These are phyloP conservation scores for Palythoa grandiflora DNA, from an alignment of 92 coral and sea anemone species.

Conservation along the genomic window DNA sequence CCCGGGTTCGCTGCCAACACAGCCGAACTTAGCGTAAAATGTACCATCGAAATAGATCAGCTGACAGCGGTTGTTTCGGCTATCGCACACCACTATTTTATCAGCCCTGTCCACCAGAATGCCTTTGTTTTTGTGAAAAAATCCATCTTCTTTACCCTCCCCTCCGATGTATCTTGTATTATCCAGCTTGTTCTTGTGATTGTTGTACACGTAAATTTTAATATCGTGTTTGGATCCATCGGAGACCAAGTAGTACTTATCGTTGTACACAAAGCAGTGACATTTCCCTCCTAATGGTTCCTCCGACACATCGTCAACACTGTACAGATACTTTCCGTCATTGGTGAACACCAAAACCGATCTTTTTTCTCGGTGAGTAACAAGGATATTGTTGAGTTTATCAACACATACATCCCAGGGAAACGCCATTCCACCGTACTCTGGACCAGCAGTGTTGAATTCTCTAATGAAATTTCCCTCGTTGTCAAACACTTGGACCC, in stretches of 20 bases:
- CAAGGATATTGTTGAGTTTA: constrained; percentile 32
- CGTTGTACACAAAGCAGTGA: constrained; percentile 18
- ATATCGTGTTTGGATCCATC: constrained; percentile 28
- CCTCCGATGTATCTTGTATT: constrained; percentile 12
- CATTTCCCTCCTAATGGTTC: constrained; percentile 11
- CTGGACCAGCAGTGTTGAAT: not conserved
- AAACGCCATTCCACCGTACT: not conserved
- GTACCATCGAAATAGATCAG: constrained; percentile 38
- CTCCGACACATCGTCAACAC: constrained; percentile 9
- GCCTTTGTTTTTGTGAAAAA: constrained; percentile 36
- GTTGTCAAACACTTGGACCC: constrained; percentile 47
- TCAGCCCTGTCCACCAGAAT: constrained; percentile 40
- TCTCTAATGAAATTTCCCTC: constrained; percentile 49
- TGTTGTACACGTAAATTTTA: constrained; percentile 16
- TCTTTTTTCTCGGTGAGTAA: constrained; percentile 33
- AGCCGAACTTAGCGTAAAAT: constrained; percentile 36
- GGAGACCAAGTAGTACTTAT: constrained; percentile 10
- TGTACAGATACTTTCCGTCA: constrained; percentile 30
- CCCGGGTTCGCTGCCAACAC: constrained; percentile 18
- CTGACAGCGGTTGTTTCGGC: constrained; percentile 44
- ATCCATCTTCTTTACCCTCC: constrained; percentile 27
- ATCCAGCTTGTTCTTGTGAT: not conserved
- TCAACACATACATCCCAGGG: constrained; percentile 43
- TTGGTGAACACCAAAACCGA: constrained; percentile 37
- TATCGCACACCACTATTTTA: constrained; percentile 48